These are phyloP conservation scores for Bradysia coprophila DNA, from an alignment of 1,140 invertebrate species.

Conservation along the genomic window DNA sequence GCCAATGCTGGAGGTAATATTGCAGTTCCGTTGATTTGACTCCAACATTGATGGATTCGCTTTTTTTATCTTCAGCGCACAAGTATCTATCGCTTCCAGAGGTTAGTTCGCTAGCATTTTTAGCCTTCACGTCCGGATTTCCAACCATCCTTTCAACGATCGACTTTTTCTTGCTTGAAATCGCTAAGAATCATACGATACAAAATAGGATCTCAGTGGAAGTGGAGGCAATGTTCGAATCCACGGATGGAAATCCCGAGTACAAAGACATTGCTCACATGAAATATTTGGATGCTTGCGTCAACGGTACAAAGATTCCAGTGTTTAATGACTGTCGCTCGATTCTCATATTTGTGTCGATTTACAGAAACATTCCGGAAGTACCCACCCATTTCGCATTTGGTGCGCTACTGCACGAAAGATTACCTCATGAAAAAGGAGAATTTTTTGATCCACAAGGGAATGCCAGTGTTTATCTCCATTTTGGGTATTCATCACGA, in stretches of 20 bases:
- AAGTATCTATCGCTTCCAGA: constrained; percentile 1
- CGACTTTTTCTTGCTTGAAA: constrained; percentile 26
- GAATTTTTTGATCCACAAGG: constrained; percentile 13
- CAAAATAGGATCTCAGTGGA: constrained; percentile 25
- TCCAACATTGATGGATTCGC: too few species aligned
- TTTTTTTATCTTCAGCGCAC: too few species aligned
- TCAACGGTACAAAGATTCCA: neutral
- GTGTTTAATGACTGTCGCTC: too few species aligned
- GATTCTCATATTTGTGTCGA: too few species aligned
- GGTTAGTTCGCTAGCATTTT: neutral
- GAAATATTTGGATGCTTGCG: constrained; percentile 25
- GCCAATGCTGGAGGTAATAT: too few species aligned
- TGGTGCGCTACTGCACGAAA: neutral
- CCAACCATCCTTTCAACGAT: constrained; percentile 29
- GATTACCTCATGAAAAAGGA: neutral
- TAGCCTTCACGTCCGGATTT: constrained; percentile 24
- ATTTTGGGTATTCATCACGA: constrained; percentile 4
- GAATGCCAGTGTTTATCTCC: constrained; percentile 5
- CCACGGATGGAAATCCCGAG: constrained; percentile 16
- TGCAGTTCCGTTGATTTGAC: too few species aligned
- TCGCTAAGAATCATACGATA: too few species aligned
- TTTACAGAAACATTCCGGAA: neutral
- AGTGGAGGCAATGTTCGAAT: constrained; percentile 15
- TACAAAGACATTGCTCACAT: constrained; percentile 31
- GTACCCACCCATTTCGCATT: neutral